Percentiles rank a stretch among this genome's conserved stretches.
phyloP scores from a whole-genome alignment of 2,888 invertebrate genomes.

The Thereva unica region DNA sequence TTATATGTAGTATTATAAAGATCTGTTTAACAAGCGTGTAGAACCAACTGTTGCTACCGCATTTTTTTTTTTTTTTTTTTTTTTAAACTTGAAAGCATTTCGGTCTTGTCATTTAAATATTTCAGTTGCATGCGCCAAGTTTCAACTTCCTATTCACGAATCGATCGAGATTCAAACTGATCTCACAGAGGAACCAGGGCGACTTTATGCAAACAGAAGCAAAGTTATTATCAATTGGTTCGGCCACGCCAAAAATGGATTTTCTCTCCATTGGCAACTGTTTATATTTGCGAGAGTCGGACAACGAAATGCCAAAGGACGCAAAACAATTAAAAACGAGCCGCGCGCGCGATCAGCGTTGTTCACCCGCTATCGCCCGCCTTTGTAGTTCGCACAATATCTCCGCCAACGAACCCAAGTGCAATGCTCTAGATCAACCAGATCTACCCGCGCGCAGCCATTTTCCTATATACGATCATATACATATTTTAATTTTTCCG shows the following conservation, averaged over 20 bases:
- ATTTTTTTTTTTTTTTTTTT: too few species aligned
- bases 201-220: conserved; percentile 10
- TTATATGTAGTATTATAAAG: too few species aligned
- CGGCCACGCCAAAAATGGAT: conserved; percentile 24
- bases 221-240: conserved; percentile 23
- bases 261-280: conserved; percentile 14
- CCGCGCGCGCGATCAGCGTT: conserved; percentile 1
- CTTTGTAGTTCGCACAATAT: background rate
- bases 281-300: background rate
- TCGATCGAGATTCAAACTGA: conserved; percentile 15
- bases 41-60: too few species aligned
- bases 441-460: background rate
- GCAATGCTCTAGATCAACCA: too few species aligned
- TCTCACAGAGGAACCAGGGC: background rate
- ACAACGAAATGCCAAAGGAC: conserved; percentile 29
- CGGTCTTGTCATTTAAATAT: conserved; percentile 10
- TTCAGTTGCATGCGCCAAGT: background rate
- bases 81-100: background rate
- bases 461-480: background rate
- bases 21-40: too few species aligned
- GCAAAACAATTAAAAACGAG: conserved; percentile 20
- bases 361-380: conserved; percentile 7
- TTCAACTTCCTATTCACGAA: conserved; percentile 11
- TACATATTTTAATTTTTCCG: background rate
- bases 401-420: background rate